Base-by-base conservation (phyloP, 1,140 invertebrate genomes). In the Adoxophyes honmai region DNA sequence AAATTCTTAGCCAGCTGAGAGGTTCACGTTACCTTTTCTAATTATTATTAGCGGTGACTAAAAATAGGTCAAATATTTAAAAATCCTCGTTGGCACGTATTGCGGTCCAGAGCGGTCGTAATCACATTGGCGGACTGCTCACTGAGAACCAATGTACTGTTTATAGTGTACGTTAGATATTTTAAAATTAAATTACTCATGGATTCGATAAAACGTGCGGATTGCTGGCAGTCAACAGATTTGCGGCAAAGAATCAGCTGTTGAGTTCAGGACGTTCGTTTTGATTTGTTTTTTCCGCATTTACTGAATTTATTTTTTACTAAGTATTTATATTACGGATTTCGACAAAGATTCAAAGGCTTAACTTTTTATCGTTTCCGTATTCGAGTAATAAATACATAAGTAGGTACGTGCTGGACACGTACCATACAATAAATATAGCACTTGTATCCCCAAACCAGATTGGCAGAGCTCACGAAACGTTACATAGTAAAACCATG, bases 11-110 rank as follows among this genome's bases (percentile, higher is more conserved):
- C 66, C 69, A 72, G 75, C 62, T 73, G 80, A 73, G 77, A 75
- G 85, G 78, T 86, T 89, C 87, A 86, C 84, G 80, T 89, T 89
- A 89, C 78, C 78, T 87, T 80, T 76, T 63, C 69, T 86, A 76
- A 87, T 88, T 84, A 87, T 88, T 86, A 86, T 88, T 86, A 87
- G 87, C 80, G 61, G 70, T 67, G 68, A 70, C 84, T 89, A 89
- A 83, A 88, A 88, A 88, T 89, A 89, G 84, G 80, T 79, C 76
- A 86, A 81, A 86, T 81, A 86, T 88, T 88, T 82, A 81, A 84
- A 86, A 86, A 80, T 83, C 70, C 68, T 61, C 59, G 72, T 76
- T 82, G 82, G 80, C 80, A 79, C 78, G 73, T 56, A 70, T 81
- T 73, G 70, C 72, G 62, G 55, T 68, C 57, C 71, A 65, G 66